Evolutionary conservation across 2,797 vertebrate genomes (phyloP).

Genomic region (Tenualosa ilisha): DNA sequence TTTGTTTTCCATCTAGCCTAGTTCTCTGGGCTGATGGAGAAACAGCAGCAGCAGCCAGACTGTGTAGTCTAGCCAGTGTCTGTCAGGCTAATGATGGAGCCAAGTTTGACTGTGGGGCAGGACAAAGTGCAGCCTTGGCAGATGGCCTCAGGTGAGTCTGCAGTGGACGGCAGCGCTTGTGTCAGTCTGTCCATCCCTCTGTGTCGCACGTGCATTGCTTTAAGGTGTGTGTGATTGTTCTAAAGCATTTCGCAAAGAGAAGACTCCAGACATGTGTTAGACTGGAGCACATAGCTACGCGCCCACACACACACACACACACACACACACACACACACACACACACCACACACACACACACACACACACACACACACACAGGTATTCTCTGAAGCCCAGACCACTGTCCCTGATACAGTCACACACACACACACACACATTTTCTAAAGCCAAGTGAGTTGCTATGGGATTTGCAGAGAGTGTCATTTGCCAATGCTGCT

Average conservation of each 20-base stretch:
- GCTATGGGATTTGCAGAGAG: background rate
- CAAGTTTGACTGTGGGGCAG: background rate
- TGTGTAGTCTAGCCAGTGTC: background rate
- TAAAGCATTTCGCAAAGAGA: background rate
- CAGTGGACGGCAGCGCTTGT: background rate
- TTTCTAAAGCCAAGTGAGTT: background rate
- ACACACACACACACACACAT: constrained; percentile 11
- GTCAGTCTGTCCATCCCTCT: background rate
- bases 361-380: background rate
- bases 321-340: background rate
- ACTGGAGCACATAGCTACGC: background rate
- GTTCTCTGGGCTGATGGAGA: no score
- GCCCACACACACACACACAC: background rate
- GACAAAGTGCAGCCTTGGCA: background rate
- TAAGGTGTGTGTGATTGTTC: background rate
- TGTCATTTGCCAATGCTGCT: background rate
- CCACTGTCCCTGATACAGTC: background rate
- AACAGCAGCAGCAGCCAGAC: background rate
- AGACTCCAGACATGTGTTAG: background rate
- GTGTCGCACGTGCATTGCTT: background rate
- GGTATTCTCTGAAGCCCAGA: background rate
- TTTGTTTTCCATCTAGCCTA: no score
- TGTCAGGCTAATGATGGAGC: background rate
- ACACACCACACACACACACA: background rate
- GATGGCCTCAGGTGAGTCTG: background rate